phyloP scores from a whole-genome alignment of 2,888 invertebrate species.

The Atrina japonica region DNA sequence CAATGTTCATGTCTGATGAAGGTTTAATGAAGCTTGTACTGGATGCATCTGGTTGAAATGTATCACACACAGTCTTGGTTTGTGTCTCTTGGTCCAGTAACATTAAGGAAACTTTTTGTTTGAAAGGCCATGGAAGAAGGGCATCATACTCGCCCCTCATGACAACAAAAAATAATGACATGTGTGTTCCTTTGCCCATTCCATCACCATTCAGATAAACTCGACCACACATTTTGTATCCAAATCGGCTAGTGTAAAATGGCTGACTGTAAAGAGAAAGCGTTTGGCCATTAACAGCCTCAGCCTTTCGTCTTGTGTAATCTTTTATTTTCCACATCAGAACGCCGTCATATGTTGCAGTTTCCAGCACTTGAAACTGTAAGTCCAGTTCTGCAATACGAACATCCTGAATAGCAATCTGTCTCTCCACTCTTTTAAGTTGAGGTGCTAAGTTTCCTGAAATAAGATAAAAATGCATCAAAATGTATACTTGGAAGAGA shows the following conservation, averaged over 20 bases:
- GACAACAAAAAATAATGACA: slow-evolving; percentile 77
- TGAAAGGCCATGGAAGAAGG: slow-evolving; percentile 76
- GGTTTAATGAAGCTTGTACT: slow-evolving; percentile 74
- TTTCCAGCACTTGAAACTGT: slow-evolving; percentile 72
- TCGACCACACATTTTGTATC: slow-evolving; percentile 78
- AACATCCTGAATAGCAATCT: slow-evolving; percentile 63
- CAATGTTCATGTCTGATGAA: slow-evolving; percentile 77
- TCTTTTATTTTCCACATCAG: slow-evolving; percentile 77
- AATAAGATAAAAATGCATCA: too few species aligned
- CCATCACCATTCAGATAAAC: slow-evolving; percentile 79
- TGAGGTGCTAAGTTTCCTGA: too few species aligned
- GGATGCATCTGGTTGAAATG: slow-evolving; percentile 74
- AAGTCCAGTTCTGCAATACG: slow-evolving; percentile 72
- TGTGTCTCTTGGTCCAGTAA: slow-evolving; percentile 72
- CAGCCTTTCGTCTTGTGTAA: slow-evolving; percentile 67
- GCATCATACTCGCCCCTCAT: slow-evolving; percentile 77
- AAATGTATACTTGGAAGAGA: too few species aligned
- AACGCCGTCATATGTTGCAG: slow-evolving; percentile 71
- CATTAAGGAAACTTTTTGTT: slow-evolving; percentile 73
- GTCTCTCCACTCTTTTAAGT: too few species aligned
- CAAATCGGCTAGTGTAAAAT: slow-evolving; percentile 75
- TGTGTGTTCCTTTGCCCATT: slow-evolving; percentile 74
- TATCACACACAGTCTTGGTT: slow-evolving; percentile 67
- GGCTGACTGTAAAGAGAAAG: slow-evolving; percentile 77
- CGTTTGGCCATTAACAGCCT: slow-evolving; percentile 69